phyloP scores from a whole-genome alignment of 2,797 vertebrate genomes.

The Denticeps clupeoides region DNA sequence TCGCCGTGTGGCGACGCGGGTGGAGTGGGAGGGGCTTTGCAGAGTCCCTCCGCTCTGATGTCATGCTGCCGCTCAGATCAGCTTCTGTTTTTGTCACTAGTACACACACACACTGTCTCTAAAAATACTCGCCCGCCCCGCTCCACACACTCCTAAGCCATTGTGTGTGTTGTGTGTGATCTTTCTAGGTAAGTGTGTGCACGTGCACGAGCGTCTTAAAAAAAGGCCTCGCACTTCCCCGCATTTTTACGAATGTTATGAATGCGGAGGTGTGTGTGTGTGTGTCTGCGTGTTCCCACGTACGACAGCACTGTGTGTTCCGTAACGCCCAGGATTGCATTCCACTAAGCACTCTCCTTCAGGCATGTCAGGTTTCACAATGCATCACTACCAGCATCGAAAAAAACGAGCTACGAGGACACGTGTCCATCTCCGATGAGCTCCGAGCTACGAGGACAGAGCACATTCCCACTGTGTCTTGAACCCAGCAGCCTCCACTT shows the following conservation, averaged over 20 bases:
- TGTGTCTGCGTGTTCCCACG: not conserved
- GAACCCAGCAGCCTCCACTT: not conserved
- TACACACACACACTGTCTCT: slow-evolving; percentile 25
- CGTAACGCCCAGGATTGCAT: no score
- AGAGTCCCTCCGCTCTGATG: slow-evolving; percentile 19
- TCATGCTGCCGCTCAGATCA: slow-evolving; percentile 31
- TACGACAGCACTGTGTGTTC: not conserved
- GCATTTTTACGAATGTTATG: not conserved
- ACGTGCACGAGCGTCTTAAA: not conserved
- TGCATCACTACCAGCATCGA: not conserved
- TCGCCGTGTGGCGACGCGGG: no score
- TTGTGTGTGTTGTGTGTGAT: not conserved
- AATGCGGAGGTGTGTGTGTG: not conserved
- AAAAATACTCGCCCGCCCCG: slow-evolving; percentile 9
- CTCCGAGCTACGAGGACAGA: not conserved
- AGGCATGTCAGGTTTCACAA: no score
- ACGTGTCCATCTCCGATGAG: no score
- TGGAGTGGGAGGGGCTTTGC: slow-evolving; percentile 9
- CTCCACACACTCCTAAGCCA: slow-evolving; percentile 7
- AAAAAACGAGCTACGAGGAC: not conserved
- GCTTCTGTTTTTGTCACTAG: slow-evolving; percentile 31
- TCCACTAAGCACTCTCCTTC: not conserved
- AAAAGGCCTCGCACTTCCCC: no score
- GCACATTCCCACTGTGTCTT: not conserved
- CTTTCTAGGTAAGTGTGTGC: not conserved